These are phyloP conservation scores for Oncorhynchus kisutch DNA, from an alignment of 2,113 vertebrate species.

Conservation along the genomic window DNA sequence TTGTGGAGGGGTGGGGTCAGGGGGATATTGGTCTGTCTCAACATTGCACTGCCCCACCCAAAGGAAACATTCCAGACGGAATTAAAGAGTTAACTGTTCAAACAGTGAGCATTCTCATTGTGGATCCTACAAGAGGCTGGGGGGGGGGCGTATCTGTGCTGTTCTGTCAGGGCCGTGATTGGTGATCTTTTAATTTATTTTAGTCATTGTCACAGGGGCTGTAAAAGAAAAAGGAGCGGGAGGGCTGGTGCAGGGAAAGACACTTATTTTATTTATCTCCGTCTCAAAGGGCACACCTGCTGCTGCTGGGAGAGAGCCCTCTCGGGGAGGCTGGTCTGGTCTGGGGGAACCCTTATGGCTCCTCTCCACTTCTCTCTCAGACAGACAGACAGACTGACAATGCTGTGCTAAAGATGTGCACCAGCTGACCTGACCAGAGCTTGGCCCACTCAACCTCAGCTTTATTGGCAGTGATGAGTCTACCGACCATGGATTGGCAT, in stretches of 20 bases:
- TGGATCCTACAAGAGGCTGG: slow-evolving; percentile 62
- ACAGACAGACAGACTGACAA: neutral
- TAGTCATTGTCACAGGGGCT: slow-evolving; percentile 51
- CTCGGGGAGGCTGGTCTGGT: slow-evolving; percentile 22
- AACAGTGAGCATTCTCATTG: slow-evolving; percentile 72
- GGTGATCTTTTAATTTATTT: slow-evolving; percentile 70
- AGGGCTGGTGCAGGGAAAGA: slow-evolving; percentile 48
- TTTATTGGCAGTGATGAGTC: neutral
- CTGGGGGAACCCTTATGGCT: neutral
- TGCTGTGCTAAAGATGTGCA: neutral
- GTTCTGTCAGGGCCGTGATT: slow-evolving; percentile 49
- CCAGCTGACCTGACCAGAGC: slow-evolving; percentile 23
- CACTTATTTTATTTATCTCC: slow-evolving; percentile 61
- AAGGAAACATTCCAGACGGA: slow-evolving; percentile 80
- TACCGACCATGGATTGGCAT: neutral
- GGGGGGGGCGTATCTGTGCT: slow-evolving; percentile 39
- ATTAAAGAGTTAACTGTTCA: slow-evolving; percentile 79
- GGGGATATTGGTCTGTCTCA: slow-evolving; percentile 65
- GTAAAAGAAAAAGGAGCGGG: slow-evolving; percentile 50
- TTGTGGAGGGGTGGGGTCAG: slow-evolving; percentile 29
- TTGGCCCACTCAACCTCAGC: too few relatives aligned
- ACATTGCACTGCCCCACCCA: slow-evolving; percentile 73
- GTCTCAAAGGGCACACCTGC: slow-evolving; percentile 65
- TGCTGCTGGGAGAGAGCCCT: slow-evolving; percentile 40
- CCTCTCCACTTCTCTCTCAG: neutral